Evolutionary conservation across 2,888 invertebrate species (phyloP), one percentile per base, ranked within the genome.

Genomic region (Drosophila peninsularis): DNA sequence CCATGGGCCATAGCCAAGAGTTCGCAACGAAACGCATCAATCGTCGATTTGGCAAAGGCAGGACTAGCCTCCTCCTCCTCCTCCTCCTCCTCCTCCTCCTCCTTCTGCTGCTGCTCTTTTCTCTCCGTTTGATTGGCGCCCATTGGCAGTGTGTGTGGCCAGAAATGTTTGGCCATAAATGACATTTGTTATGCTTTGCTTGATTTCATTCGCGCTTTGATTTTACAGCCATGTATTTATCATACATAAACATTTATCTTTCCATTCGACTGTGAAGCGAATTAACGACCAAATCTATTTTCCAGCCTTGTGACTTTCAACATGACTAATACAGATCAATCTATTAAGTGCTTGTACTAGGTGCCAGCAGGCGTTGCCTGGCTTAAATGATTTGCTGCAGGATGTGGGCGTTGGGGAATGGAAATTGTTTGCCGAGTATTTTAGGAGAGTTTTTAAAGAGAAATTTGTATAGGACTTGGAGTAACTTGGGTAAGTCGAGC

Each of bases 181-280:
- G 89, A 82, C 75, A 89, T 89, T 89, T 89, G 89, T 88, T 88
- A 82, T 79, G 86, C 66, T 70, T 77, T 70, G 85, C 79, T 72
- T 81, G 85, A 89, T 87, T 86, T 88, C 78, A 78, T 78, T 75
- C 82, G 75, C 88, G 84, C 75, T 64, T 71, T 83, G 80, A 62
- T 66, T 75, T 75, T 58, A 65, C 66, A 79, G 62, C 71, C 44
- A 63, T 64, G 75, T 64, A 82, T 82, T 82, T 82, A 82, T 82
- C 88, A 85, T 79, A 44, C 54, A 62, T 73, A 73, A 75, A 74
- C 79, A 78, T 74, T 78, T 75, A 62, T 77, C 73, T 72, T 21
- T 58, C 24, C 66, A 72, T 41, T 78, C 78, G 49, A 73, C 74
- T 78, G 67, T 73, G 57, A 60, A 62, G 34, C 61, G 55, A 62